Base-by-base conservation (phyloP, 2,113 vertebrate genomes). In the Oxygymnocypris stewartii region DNA sequence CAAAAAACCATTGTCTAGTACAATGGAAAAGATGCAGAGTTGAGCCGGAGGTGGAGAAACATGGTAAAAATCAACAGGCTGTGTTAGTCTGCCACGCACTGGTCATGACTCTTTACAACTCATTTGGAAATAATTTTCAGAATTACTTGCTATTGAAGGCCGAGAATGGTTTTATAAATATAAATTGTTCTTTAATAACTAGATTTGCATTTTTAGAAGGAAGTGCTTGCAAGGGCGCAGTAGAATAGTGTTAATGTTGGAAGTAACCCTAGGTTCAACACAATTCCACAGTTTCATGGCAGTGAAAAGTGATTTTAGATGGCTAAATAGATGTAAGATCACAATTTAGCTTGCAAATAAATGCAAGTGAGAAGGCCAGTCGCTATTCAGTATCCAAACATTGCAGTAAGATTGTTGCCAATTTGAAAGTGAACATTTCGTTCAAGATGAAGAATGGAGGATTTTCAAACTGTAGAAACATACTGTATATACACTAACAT, bases 71-170 rank as follows among this genome's bases (percentile, higher is more conserved):
- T 47, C 47, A 42, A 44, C 40, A 79, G 82, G 40, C 80, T 79
- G 86, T 79, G 86, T 86, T 69, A 80, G 80, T 67, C 71, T 63
- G 16, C 88, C 88, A 81, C 86, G 31, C 80, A 74, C 82, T 74
- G 88, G 79, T 75, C 42, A 18, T 35, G 8, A 14, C 16, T 54
- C 71, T 77, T 63, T 35, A 85, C 20, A 82, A 67, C 88, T 10
- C 18, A 25, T 73, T 37, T 14, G 13, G 6, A 80, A 59, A 80
- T 25, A 0, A 31, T 57, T 61, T 40, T 23, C n/a, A 61, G 7
- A 59, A 49, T 59, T 35, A 12, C 16, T 35, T 13, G 51, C 77
- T 12, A 20, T 12, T 23, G 28, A 16, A 13, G 7, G 25, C 73
- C 37, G 2, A n/a, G 9, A 75, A 18, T 42, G 6, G 28, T 35